Base-by-base conservation (phyloP, 1,140 invertebrate species). In the Leptinotarsa defecta region DNA sequence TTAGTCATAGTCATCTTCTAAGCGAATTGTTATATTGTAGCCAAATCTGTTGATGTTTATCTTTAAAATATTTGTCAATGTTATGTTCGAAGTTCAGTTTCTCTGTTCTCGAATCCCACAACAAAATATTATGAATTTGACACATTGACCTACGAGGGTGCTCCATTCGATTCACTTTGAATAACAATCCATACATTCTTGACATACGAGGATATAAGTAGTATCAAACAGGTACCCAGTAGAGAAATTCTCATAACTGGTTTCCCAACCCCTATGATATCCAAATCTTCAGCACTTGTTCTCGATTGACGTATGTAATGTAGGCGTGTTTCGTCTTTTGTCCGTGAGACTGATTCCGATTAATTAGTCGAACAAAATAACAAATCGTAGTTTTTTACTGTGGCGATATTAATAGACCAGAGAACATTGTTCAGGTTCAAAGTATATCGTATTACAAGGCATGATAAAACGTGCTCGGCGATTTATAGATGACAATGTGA, bases 221-320 rank as follows among this genome's bases (percentile, higher is more conserved):
- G 34, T 34, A 34, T 34, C 34, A 34, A 34, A 34, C 34, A 34
- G 34, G 34, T 34, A 34, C 34, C 34, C 34, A 11, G 34, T 11
- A 43, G 34, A 43, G 34, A 43, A 43, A 43, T 43, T 43, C 34
- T 43, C 17, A 57, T 57, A 57, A 57, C 52, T 57, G 52, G 52
- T 57, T 57, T 57, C 52, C n/a, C 52, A 57, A 57, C 52, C 52
- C 52, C n/a, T 57, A 57, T 57, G 52, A 57, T 57, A 57, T 57
- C 52, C 52, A 57, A 57, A 57, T 17, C 52, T 57, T 57, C 34
- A 11, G 52, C 52, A 57, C 52, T 57, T 57, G 52, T 57, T 57
- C 52, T 57, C 6, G 15, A 1, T 57, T 17, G n/a, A 57, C 13
- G 13, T 57, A 57, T 17, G 34, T 43, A 43, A 43, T 19, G 52